phyloP scores from a whole-genome alignment of 1,140 invertebrate genomes.

The Drosophila quadrilineata region DNA sequence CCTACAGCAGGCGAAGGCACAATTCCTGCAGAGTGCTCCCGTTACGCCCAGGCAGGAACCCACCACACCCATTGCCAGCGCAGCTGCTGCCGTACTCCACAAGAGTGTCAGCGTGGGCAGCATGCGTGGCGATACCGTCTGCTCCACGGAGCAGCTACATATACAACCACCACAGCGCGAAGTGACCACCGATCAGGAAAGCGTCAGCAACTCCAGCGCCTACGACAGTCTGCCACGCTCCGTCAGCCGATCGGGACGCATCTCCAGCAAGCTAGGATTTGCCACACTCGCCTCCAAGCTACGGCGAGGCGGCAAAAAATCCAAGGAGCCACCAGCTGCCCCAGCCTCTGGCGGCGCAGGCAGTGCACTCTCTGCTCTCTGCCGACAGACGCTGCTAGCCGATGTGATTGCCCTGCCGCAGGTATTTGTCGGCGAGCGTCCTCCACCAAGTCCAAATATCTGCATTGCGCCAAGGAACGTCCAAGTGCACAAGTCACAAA shows the following conservation, averaged over 20 bases:
- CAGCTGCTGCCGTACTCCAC: constrained; percentile 30
- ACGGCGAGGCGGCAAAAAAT: constrained; percentile 70
- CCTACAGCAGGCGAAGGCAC: constrained; percentile 85
- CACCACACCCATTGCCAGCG: constrained; percentile 23
- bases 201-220: constrained; percentile 52
- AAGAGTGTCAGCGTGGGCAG: constrained; percentile 88
- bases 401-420: constrained; percentile 64
- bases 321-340: constrained; percentile 41
- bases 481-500: constrained; percentile 70
- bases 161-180: constrained; percentile 17
- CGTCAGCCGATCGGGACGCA: constrained; percentile 62
- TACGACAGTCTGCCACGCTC: constrained; percentile 67
- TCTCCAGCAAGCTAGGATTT: constrained; percentile 83
- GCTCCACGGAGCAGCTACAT: constrained; percentile 1
- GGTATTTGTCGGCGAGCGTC: constrained; percentile 32
- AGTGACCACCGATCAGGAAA: constrained; percentile 68
- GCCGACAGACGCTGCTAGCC: constrained; percentile 66
- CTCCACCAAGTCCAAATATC: constrained; percentile 48
- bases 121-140: constrained; percentile 80
- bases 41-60: constrained; percentile 53
- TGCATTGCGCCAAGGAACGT: background rate
- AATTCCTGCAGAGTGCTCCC: constrained; percentile 82
- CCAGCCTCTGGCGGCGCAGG: constrained; percentile 7
- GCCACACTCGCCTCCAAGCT: constrained; percentile 86
- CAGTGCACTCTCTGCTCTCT: constrained; percentile 63